Evolutionary conservation across 2,888 invertebrate species (phyloP).

Genomic region (Polydrusus pterygomalis): DNA sequence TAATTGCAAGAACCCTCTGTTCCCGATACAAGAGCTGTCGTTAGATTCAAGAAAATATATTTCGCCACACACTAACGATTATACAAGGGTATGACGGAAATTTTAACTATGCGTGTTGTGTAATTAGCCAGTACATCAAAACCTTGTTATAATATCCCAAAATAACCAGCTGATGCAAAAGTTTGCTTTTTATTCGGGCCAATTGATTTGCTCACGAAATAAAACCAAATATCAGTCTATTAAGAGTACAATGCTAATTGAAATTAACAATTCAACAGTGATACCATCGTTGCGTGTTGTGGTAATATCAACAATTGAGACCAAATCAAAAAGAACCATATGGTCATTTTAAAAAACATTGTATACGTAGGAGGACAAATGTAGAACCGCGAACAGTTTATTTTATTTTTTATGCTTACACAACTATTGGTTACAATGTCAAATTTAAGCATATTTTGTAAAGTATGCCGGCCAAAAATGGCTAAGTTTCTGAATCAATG

Average conservation of each 20-base stretch:
- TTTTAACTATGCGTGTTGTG: too few relatives aligned
- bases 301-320: slow-evolving; percentile 13
- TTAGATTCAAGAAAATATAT: too few relatives aligned
- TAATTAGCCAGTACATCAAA: too few relatives aligned
- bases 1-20: too few relatives aligned
- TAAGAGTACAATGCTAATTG: slow-evolving; percentile 37
- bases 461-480: slow-evolving; percentile 42
- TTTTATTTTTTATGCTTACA: slow-evolving; percentile 41
- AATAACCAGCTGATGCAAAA: background rate
- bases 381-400: slow-evolving; percentile 36
- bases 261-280: slow-evolving; percentile 14
- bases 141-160: background rate
- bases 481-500: slow-evolving; percentile 36
- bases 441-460: slow-evolving; percentile 34
- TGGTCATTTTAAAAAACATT: slow-evolving; percentile 36
- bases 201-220: slow-evolving; percentile 20
- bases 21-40: too few relatives aligned
- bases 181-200: background rate
- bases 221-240: slow-evolving; percentile 4
- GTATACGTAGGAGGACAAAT: slow-evolving; percentile 43
- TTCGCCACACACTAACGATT: too few relatives aligned
- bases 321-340: slow-evolving; percentile 36
- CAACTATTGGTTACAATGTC: slow-evolving; percentile 33
- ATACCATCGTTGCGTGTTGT: slow-evolving; percentile 20
- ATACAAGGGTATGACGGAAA: too few relatives aligned